Evolutionary conservation across 23 tunicate genomes (phyloP).

Genomic region (Ciona savignyi): DNA sequence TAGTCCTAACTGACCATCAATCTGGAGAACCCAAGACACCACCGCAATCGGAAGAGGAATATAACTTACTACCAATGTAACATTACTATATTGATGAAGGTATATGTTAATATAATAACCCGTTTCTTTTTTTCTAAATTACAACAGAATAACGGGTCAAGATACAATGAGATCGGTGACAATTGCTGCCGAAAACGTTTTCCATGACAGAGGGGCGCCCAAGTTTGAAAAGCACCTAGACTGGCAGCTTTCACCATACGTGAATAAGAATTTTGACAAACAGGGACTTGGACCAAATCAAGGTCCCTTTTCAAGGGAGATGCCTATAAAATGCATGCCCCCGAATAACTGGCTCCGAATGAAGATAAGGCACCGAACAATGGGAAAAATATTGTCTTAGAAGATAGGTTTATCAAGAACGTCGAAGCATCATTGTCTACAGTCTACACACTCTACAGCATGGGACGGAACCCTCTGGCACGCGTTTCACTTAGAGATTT

Average conservation of each 20-base stretch:
- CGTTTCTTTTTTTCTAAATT: too few species aligned
- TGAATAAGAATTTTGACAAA: constrained; percentile 76
- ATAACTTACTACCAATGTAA: constrained; percentile 45
- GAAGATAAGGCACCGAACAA: constrained; percentile 64
- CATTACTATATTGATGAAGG: too few species aligned
- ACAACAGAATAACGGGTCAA: background rate
- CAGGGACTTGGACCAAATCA: constrained; percentile 93
- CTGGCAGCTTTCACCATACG: constrained; percentile 88
- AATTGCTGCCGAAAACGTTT: background rate
- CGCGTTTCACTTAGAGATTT: too few species aligned
- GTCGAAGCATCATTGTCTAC: too few species aligned
- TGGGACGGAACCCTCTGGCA: too few species aligned
- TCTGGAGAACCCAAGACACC: constrained; percentile 78
- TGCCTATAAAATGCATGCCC: constrained; percentile 88
- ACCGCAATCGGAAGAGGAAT: constrained; percentile 82
- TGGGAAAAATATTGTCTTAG: background rate
- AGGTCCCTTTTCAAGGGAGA: constrained; percentile 83
- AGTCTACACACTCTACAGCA: too few species aligned
- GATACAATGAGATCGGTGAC: background rate
- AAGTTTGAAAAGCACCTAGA: constrained; percentile 38
- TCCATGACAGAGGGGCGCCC: background rate
- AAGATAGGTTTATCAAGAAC: too few species aligned
- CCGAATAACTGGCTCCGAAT: constrained; percentile 83
- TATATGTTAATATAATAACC: too few species aligned
- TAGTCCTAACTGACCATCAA: constrained; percentile 29